Base-by-base conservation (phyloP, 1,140 invertebrate genomes). In the Drosophila burlai region DNA sequence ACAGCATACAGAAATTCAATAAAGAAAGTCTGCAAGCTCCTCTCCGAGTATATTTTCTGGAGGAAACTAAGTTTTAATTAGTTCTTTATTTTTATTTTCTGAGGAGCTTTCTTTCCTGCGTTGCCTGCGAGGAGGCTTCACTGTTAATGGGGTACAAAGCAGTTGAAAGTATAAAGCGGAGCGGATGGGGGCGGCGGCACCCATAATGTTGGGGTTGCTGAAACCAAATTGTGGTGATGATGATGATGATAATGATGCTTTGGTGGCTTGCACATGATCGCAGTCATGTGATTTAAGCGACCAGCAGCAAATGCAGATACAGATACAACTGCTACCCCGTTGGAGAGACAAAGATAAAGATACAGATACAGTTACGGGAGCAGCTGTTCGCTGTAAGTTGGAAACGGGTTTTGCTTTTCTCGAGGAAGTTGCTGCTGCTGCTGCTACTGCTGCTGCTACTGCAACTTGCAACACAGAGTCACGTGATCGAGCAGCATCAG, bases 211-310 rank as follows among this genome's bases (percentile, higher is more conserved):
- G 55, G 57, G 69, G 43, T 52, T 63, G 71, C n/a, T 62, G 69
- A n/a, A 16, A 38, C 24, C 46, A n/a, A 36, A 57, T 57, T 57
- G 54, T 47, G 42, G 34, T 29, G 42, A 16, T 34, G 68, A 16
- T 34, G 68, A 18, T 45, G 40, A 26, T 29, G 66, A 15, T 9
- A 7, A 9, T 21, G 68, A 18, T 49, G 67, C 52, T 63, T 42
- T 54, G 69, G 61, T 52, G 64, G 58, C 63, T 16, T 68, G 75
- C 76, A 81, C 80, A 89, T 87, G 84, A 87, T 89, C 84, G 54
- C 69, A 73, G 68, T 90, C 85, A 89, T 89, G 85, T 85, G 85
- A 89, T 80, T 90, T 81, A 80, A 64, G 61, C 64, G 38, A 38
- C 13, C n/a, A 31, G 8, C 26, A n/a, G 13, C 7, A n/a, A 29